Percentiles rank a stretch among this genome's conserved stretches.
Evolutionary conservation across 2,113 vertebrate species (phyloP).

Genomic region (Crotalus horridus): DNA sequence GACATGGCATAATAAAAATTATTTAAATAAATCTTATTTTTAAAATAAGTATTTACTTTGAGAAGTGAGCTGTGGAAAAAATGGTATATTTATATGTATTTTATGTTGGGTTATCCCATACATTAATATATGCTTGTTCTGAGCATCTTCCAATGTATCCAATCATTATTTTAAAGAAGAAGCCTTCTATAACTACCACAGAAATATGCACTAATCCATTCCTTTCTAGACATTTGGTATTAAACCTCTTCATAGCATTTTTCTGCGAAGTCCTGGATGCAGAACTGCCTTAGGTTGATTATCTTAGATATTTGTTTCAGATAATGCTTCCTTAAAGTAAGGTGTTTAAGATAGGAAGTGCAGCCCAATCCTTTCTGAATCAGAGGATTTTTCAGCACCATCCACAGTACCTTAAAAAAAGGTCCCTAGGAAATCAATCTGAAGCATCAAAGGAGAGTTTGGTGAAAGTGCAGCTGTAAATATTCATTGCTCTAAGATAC

Average conservation of each 20-base stretch:
- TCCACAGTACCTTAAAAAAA: not conserved
- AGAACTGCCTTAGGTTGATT: not conserved
- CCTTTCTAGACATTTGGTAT: not conserved
- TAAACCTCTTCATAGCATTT: not conserved
- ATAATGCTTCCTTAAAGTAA: not conserved
- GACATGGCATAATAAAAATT: not conserved
- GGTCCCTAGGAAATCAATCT: conserved; percentile 3
- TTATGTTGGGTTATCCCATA: not conserved
- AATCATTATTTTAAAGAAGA: not conserved
- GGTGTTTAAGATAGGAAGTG: not conserved
- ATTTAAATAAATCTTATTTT: not conserved
- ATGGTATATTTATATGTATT: not conserved
- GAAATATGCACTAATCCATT: not conserved
- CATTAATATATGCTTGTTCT: not conserved
- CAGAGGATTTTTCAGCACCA: not conserved
- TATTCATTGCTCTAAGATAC: not conserved
- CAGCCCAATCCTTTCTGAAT: not conserved
- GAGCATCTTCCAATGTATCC: not conserved
- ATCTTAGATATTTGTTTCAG: not conserved
- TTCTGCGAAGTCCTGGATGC: not conserved
- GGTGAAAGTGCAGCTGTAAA: not conserved
- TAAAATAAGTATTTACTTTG: not conserved
- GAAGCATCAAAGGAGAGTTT: accelerated
- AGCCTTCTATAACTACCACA: not conserved
- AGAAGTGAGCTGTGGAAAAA: not conserved